phyloP scores from a whole-genome alignment of 1,140 invertebrate species.

The Drosophila tristis region DNA sequence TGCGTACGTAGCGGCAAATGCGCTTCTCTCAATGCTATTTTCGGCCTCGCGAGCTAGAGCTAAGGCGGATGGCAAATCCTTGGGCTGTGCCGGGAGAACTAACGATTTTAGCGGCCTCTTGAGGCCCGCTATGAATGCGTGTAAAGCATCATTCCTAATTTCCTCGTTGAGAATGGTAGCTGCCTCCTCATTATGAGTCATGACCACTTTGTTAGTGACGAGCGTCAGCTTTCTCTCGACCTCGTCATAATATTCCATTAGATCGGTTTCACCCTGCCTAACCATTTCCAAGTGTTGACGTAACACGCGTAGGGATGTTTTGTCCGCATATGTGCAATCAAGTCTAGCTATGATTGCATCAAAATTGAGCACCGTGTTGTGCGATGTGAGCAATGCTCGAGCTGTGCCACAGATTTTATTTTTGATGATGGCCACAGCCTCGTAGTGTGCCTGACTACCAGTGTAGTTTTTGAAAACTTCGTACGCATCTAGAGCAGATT shows the following conservation, averaged over 20 bases:
- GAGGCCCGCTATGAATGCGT: slow-evolving; percentile 6
- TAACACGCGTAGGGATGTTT: slow-evolving; percentile 11
- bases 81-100: slow-evolving; percentile 1
- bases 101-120: background rate
- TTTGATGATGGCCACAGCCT: too few species aligned
- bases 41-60: background rate
- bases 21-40: slow-evolving; percentile 12
- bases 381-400: background rate
- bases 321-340: slow-evolving; percentile 13
- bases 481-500: too few species aligned
- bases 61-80: background rate
- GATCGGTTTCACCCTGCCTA: slow-evolving; percentile 3
- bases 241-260: slow-evolving; percentile 7
- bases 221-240: slow-evolving; percentile 8
- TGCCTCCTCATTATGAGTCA: slow-evolving; percentile 3
- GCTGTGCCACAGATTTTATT: too few species aligned
- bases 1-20: background rate
- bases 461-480: too few species aligned
- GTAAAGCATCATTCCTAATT: background rate
- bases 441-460: background rate
- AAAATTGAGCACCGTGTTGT: background rate
- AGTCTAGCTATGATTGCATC: slow-evolving; percentile 16
- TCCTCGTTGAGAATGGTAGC: slow-evolving; percentile 13
- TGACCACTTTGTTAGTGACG: slow-evolving; percentile 12
- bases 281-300: slow-evolving; percentile 1